Percentiles rank a stretch among this genome's conserved stretches.
Evolutionary conservation across 37 sponge, comb jelly and placozoan genomes (phyloP).

Genomic region (Hormiphora californensis): DNA sequence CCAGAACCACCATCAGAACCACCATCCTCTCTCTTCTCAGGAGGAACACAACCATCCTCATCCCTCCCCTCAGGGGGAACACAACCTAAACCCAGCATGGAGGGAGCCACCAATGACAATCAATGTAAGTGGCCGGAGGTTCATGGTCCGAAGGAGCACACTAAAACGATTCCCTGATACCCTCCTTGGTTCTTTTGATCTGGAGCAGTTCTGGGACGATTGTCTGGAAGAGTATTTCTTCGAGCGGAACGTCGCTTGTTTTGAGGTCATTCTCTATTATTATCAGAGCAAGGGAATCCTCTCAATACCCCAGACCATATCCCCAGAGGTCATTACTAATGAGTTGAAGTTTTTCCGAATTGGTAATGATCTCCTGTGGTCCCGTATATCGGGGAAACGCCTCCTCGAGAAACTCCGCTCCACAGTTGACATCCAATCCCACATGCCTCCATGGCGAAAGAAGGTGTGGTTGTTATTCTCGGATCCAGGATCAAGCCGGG

Average conservation of each 20-base stretch:
- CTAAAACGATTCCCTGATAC: not conserved
- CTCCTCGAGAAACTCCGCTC: not conserved
- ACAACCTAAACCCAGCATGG: no score
- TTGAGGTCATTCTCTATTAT: not conserved
- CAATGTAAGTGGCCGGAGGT: not conserved
- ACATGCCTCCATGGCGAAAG: not conserved
- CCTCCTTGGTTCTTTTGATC: not conserved
- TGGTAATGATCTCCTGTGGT: not conserved
- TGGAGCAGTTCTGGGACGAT: not conserved
- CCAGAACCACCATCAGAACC: no score
- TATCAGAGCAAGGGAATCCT: conserved; percentile 1
- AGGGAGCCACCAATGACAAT: conserved; percentile 16
- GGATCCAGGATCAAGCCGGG: not conserved
- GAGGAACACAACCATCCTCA: no score
- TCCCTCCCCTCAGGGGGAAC: no score
- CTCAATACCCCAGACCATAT: not conserved
- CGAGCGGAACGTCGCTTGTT: not conserved
- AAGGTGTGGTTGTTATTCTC: not conserved
- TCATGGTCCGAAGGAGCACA: not conserved
- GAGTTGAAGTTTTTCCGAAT: conserved; percentile 17
- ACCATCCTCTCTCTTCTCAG: no score
- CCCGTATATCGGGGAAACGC: not conserved
- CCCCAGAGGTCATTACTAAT: not conserved
- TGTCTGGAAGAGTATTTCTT: not conserved
- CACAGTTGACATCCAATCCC: not conserved